Evolutionary conservation across 30 jellyfish, hydroid and myxozoan genomes (phyloP), one percentile per base, ranked within the genome.

Genomic region (Chrysaora quinquecirrha): DNA sequence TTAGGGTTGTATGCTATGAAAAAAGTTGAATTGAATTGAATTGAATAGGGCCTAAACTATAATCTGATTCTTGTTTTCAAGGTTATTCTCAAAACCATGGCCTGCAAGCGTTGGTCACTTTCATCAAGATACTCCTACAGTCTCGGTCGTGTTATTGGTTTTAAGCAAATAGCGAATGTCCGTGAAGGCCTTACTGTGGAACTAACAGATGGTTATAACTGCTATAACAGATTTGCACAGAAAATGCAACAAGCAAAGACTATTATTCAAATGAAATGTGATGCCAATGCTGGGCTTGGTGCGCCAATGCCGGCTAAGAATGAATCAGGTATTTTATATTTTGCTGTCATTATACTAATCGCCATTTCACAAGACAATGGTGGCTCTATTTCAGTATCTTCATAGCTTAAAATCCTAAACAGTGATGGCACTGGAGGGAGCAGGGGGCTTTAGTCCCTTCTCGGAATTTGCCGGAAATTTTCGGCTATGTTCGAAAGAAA

Each of bases 51-150:
- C n/a, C n/a, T n/a, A n/a, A n/a, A n/a, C n/a, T n/a, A n/a, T n/a
- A n/a, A n/a, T n/a, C n/a, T n/a, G n/a, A n/a, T n/a, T n/a, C n/a
- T n/a, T n/a, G n/a, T n/a, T n/a, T n/a, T n/a, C n/a, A n/a, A n/a
- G 97, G 81, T 62, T 11, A 46, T 75, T 3, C 62, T 91, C 16
- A 78, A 85, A 48, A 85, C 98, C 31, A 82, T 82, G 95, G 98
- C 98, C 3, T 91, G 98, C 68, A 85, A 85, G 34, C 73, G 98
- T 16, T 91, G 96, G 96, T 91, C 96, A 4, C 79, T 91, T 34
- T 82, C 94, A 11, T 69, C 80, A 16, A 28, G 71, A 33, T 70
- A 85, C 86, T 78, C 95, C 30, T 84, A 84, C 75, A 71, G 94
- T 46, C 83, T 91, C 76, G 98, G 98, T 18, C 95, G 88, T 27